These are phyloP conservation scores for Camarhynchus parvulus DNA, from an alignment of 2,113 vertebrate species.

Conservation along the genomic window DNA sequence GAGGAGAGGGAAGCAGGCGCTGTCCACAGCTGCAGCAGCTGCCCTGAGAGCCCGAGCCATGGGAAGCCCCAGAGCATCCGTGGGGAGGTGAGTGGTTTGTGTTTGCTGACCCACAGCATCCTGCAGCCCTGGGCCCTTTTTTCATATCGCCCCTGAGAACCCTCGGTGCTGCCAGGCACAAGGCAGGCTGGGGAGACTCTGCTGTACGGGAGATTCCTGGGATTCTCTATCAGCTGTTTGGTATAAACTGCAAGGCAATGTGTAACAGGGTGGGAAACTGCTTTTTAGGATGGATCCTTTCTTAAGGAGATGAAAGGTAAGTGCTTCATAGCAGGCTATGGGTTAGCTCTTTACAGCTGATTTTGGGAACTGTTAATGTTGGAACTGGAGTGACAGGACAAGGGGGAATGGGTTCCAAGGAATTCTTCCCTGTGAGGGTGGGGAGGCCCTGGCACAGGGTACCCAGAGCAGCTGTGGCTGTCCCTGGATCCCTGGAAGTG, in stretches of 20 bases:
- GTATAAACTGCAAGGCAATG: not conserved
- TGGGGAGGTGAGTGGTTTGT: slow-evolving; percentile 2
- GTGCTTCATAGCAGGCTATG: not conserved
- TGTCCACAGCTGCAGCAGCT: not conserved
- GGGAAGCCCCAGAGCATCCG: not conserved
- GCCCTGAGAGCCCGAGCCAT: not conserved
- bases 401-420: not conserved
- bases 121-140: not conserved
- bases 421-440: not conserved
- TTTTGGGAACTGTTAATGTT: not conserved
- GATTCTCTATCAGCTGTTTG: rapidly evolving
- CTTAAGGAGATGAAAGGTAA: not conserved
- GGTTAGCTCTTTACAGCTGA: not conserved
- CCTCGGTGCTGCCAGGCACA: not conserved
- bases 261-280: not conserved
- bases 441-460: not conserved
- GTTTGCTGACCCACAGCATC: not conserved
- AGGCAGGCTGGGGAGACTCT: not conserved
- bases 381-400: not conserved
- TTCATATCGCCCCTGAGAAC: not conserved
- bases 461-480: not conserved
- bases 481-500: not conserved
- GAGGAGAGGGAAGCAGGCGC: not conserved
- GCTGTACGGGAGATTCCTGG: rapidly evolving
- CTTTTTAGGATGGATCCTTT: not conserved